Percentiles rank a stretch among this genome's conserved stretches.
These are phyloP conservation scores for Ciconia maguari DNA, from an alignment of 2,113 vertebrate species.

Conservation along the genomic window DNA sequence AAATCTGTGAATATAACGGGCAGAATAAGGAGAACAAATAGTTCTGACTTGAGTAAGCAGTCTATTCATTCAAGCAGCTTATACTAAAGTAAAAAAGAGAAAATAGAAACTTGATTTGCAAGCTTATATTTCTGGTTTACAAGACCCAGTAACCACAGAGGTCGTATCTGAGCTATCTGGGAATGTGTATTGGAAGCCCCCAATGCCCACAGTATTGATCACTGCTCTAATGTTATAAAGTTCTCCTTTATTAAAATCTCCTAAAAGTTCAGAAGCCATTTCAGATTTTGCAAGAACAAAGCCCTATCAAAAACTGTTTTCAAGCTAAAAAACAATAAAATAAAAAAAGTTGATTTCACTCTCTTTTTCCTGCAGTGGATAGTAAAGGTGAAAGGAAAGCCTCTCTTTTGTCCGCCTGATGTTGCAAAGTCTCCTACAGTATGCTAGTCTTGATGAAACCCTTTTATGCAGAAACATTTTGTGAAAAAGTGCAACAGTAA, in stretches of 20 bases:
- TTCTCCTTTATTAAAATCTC: not conserved
- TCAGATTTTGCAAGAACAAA: not conserved
- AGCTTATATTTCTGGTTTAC: not conserved
- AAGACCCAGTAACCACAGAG: not conserved
- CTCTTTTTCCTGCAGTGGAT: not conserved
- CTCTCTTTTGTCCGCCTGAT: not conserved
- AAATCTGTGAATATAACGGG: not conserved
- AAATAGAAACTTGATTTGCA: not conserved
- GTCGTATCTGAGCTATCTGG: not conserved
- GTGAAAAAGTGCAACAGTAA: not conserved
- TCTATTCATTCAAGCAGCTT: not conserved
- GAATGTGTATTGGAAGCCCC: not conserved
- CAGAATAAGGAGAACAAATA: not conserved
- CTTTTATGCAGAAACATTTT: not conserved
- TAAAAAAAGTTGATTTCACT: not conserved
- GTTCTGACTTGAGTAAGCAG: not conserved
- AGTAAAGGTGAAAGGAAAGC: not conserved
- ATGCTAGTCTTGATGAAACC: not conserved
- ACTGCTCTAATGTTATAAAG: not conserved
- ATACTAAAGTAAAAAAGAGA: not conserved
- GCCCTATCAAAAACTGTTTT: not conserved
- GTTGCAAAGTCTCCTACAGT: not conserved
- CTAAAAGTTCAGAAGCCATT: not conserved
- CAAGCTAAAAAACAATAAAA: not conserved
- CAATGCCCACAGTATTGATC: not conserved